Conservation (phyloP, 2,888 invertebrate species). For the Idaea dimidiata region DNA sequence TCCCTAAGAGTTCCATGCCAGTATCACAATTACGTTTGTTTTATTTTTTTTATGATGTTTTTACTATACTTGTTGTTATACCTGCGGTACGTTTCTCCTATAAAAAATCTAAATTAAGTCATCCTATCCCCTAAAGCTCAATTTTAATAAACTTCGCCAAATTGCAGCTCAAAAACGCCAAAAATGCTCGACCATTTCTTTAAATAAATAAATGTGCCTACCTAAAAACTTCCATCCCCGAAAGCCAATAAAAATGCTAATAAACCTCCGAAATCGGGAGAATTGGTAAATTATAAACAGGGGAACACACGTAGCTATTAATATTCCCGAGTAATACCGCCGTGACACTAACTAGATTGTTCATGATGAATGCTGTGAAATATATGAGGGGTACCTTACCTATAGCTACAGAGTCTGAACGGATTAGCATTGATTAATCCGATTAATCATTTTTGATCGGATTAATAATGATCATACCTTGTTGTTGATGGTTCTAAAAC, state of each 20-base stretch:
- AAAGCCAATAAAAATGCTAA: slow-evolving; percentile 1
- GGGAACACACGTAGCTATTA: not conserved
- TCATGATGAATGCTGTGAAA: not conserved
- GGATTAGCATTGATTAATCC: not conserved
- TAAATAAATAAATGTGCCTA: not conserved
- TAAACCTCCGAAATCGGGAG: not conserved
- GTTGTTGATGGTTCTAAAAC: too few species aligned
- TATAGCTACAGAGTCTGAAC: not conserved
- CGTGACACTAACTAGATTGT: not conserved
- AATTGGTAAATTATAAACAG: slow-evolving; percentile 1
- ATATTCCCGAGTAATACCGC: not conserved
- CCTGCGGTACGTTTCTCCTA: not conserved
- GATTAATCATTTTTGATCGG: not conserved
- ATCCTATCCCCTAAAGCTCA: not conserved
- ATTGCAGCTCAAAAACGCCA: not conserved
- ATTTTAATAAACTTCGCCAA: not conserved
- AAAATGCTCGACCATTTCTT: not conserved
- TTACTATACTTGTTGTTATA: too few species aligned
- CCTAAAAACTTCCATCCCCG: not conserved
- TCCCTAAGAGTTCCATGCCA: too few species aligned
- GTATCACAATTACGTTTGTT: too few species aligned
- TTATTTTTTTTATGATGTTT: too few species aligned
- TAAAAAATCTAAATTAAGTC: not conserved
- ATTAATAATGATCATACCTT: too few species aligned
- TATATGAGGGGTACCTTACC: not conserved